These are phyloP conservation scores for Xenopus borealis DNA, from an alignment of 2,113 vertebrate species.

Conservation along the genomic window DNA sequence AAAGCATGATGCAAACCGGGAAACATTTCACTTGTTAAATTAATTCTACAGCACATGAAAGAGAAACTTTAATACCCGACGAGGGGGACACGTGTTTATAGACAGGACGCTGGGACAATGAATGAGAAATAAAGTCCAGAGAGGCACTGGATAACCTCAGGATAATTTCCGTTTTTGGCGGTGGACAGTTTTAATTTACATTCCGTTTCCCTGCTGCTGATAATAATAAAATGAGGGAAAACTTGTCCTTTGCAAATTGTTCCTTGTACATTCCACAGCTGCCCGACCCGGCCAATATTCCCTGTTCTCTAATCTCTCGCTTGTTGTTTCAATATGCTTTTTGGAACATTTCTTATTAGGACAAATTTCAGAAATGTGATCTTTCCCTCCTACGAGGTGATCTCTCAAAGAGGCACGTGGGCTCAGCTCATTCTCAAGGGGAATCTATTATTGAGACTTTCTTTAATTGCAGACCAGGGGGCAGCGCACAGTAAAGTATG, in stretches of 20 bases:
- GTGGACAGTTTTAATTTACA: slow-evolving; percentile 18
- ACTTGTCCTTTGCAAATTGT: slow-evolving; percentile 18
- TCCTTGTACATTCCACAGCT: slow-evolving; percentile 37
- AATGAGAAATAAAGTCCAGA: slow-evolving; percentile 4
- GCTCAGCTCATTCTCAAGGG: too few relatives aligned
- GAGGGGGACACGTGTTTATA: neutral
- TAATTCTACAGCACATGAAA: neutral
- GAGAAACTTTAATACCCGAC: neutral
- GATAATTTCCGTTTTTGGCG: slow-evolving; percentile 40
- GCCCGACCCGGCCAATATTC: slow-evolving; percentile 11
- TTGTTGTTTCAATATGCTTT: slow-evolving; percentile 10
- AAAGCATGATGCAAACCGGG: neutral
- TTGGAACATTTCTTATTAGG: neutral
- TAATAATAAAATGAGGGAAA: slow-evolving; percentile 27
- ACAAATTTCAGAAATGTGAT: slow-evolving; percentile 10
- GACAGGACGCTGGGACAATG: slow-evolving; percentile 25
- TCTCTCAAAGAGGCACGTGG: too few relatives aligned
- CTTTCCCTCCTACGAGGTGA: neutral
- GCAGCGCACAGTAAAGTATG: too few relatives aligned
- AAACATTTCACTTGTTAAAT: neutral
- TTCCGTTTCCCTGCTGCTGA: slow-evolving; percentile 28
- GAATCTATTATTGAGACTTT: too few relatives aligned
- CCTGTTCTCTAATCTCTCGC: slow-evolving; percentile 2
- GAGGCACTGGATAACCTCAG: slow-evolving; percentile 16
- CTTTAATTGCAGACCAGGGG: too few relatives aligned